These are phyloP conservation scores for Mnemiopsis leidyi DNA, from an alignment of 37 sponge, comb jelly and placozoan genomes.

Conservation along the genomic window DNA sequence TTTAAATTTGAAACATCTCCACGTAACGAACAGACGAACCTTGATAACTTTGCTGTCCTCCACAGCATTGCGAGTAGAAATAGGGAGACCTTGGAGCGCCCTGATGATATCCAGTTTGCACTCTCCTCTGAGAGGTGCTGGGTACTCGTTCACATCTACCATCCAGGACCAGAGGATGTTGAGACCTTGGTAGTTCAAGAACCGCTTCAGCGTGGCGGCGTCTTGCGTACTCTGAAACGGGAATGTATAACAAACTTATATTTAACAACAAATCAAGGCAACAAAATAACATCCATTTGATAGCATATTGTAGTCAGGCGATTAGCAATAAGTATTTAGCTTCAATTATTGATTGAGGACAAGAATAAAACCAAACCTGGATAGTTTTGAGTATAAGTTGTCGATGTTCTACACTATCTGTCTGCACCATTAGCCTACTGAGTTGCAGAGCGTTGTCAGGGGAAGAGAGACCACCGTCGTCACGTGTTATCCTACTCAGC, in stretches of 20 bases:
- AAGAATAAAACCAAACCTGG: no score
- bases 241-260: neutral
- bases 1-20: no score
- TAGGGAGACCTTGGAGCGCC: slow-evolving; percentile 78
- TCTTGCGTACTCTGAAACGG: slow-evolving; percentile 76
- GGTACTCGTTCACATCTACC: slow-evolving; percentile 76
- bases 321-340: no score
- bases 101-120: slow-evolving; percentile 70
- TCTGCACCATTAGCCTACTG: slow-evolving; percentile 81
- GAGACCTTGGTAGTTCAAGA: slow-evolving; percentile 84
- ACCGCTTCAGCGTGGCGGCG: slow-evolving; percentile 73
- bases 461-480: slow-evolving; percentile 70
- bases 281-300: no score
- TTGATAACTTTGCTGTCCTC: slow-evolving; percentile 73
- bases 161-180: slow-evolving; percentile 90
- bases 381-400: slow-evolving; percentile 75
- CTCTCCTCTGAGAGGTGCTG: slow-evolving; percentile 31
- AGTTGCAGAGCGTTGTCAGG: slow-evolving; percentile 73
- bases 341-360: no score
- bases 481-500: slow-evolving; percentile 75
- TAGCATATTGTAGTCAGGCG: no score
- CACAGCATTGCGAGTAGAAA: slow-evolving; percentile 79
- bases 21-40: no score
- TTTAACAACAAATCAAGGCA: neutral
- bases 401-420: slow-evolving; percentile 77